Base-by-base conservation (phyloP, 2,797 vertebrate species). In the Syndactyla subalaris region DNA sequence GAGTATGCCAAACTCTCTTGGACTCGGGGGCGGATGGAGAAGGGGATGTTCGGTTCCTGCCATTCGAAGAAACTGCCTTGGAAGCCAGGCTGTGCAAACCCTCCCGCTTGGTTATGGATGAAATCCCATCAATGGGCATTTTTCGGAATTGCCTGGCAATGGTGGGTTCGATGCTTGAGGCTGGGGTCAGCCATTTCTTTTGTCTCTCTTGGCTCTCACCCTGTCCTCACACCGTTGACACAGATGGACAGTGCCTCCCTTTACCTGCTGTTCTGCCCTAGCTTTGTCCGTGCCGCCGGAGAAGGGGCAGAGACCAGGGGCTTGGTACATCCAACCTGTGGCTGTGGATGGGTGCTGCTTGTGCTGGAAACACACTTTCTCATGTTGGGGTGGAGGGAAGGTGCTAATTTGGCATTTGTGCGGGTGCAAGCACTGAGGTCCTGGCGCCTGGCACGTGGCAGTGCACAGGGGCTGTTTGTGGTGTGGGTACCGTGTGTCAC, bases 101-200 rank as follows among this genome's bases (percentile, higher is more conserved):
- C 27, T 71, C 52, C 41, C 0, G 0, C 63, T 93, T 8, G 18
- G 85, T 76, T 93, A 86, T 92, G 95, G 93, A 77, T 96, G 91
- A 96, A 92, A 90, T 93, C 88, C 80, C 71, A 61, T 79, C 91
- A 88, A 75, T 88, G 88, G 89, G 89, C 70, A 67, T 95, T 93
- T 96, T 86, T 95, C 4, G 2, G 67, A 76, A 71, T 85, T 12
- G 19, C 70, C 48, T 73, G 89, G 90, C 92, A 79, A 66, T 95
- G 83, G 57, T 0, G 1, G 57, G 48, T 77, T 94, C 3, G 4
- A 81, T 2, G 26, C 62, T 30, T n/a, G 43, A 66, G 80, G 74
- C 62, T 2, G 12, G 66, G 57, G 79, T 92, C 9, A 1, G 51
- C 54, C 45, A 74, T 79, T 93, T 92, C 89, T 90, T 95, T 95